Evolutionary conservation across 2,888 invertebrate species (phyloP).

Genomic region (Caenorhabditis sulstoni): DNA sequence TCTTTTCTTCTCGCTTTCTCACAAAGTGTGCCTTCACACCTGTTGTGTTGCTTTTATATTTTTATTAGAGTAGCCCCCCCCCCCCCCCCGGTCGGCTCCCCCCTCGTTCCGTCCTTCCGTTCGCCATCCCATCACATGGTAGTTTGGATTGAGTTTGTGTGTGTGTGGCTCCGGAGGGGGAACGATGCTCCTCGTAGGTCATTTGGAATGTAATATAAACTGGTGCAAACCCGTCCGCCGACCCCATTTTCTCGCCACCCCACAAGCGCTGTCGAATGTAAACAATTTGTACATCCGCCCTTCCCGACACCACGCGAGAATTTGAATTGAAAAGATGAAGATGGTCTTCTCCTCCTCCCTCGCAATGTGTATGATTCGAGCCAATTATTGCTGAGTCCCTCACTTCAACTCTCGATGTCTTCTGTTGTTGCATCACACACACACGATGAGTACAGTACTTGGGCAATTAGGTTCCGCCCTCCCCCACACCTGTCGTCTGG

Average conservation of each 20-base stretch:
- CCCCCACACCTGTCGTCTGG: no score
- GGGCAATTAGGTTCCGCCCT: no score
- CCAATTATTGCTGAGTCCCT: neutral
- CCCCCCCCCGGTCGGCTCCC: neutral
- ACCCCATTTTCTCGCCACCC: slow-evolving; percentile 46
- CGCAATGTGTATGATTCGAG: neutral
- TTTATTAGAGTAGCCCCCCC: slow-evolving; percentile 16
- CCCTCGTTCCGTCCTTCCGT: slow-evolving; percentile 9
- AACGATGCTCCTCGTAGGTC: slow-evolving; percentile 30
- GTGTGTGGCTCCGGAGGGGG: no score
- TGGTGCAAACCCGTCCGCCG: slow-evolving; percentile 7
- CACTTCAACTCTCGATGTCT: neutral
- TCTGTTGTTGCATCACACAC: no score
- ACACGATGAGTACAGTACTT: neutral
- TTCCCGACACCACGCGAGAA: neutral
- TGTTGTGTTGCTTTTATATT: slow-evolving; percentile 26
- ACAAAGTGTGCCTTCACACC: slow-evolving; percentile 7
- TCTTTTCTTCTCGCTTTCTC: slow-evolving; percentile 17
- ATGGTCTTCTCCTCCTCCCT: neutral
- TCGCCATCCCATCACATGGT: neutral
- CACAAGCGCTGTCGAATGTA: slow-evolving; percentile 46
- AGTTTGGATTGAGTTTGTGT: no score
- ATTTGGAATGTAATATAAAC: slow-evolving; percentile 62
- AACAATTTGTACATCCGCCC: slow-evolving; percentile 55
- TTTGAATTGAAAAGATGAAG: no score